phyloP scores from a whole-genome alignment of 2,888 invertebrate genomes.

The Eupithecia vulgata region DNA sequence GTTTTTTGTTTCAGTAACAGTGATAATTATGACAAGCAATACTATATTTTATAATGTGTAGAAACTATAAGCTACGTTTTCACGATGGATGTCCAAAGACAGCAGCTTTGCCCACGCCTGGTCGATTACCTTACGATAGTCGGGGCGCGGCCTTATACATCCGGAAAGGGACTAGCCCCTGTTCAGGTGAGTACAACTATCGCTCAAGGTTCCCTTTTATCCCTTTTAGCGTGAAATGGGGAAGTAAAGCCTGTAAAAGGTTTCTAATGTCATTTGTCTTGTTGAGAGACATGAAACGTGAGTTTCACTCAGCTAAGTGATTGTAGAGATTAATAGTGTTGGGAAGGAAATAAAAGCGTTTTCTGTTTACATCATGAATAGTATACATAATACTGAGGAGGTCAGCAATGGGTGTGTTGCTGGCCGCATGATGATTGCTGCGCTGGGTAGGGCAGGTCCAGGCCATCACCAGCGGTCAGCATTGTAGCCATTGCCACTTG shows the following conservation, averaged over 20 bases:
- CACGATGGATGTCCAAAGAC: constrained; percentile 86
- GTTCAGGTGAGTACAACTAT: constrained; percentile 86
- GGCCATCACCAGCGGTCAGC: no score
- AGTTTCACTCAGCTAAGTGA: not conserved
- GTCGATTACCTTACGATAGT: constrained; percentile 99
- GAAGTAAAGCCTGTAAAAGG: constrained; percentile 4
- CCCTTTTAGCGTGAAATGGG: constrained; percentile 4
- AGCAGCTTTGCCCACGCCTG: constrained; percentile 92
- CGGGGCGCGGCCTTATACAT: constrained; percentile 91
- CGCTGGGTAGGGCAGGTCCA: no score
- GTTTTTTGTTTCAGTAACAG: constrained; percentile 55
- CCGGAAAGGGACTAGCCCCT: constrained; percentile 87
- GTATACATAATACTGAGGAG: no score
- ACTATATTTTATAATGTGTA: constrained; percentile 72
- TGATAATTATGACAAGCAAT: constrained; percentile 82
- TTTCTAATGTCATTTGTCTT: not conserved
- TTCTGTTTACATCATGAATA: not conserved
- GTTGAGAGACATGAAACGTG: not conserved
- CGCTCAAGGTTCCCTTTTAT: not conserved
- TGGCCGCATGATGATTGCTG: no score
- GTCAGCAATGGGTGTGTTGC: no score
- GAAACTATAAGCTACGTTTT: constrained; percentile 56
- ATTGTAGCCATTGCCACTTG: no score
- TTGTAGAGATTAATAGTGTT: not conserved
- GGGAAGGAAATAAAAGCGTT: not conserved